A percentile compares a stretch with the other conserved stretches of the same genome.
phyloP scores from a whole-genome alignment of 2,797 vertebrate genomes.

The Cyprinodon diabolis region DNA sequence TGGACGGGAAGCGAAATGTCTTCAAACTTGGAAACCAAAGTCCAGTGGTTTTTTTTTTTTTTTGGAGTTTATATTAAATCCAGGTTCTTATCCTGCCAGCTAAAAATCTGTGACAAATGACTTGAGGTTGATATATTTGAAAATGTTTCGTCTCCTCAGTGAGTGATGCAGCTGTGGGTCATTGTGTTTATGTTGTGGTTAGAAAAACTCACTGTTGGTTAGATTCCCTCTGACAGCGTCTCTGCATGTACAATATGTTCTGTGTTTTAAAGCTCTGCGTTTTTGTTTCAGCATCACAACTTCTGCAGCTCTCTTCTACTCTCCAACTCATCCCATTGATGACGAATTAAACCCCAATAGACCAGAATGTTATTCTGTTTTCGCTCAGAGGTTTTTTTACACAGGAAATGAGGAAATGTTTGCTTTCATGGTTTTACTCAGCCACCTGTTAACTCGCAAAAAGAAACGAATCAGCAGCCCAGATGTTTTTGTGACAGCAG shows the following conservation, averaged over 20 bases:
- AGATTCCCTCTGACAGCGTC: not conserved
- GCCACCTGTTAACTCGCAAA: slow-evolving; percentile 38
- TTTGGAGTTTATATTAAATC: no score
- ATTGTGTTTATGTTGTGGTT: slow-evolving; percentile 4
- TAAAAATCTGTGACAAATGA: no score
- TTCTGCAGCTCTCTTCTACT: not conserved
- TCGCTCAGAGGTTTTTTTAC: slow-evolving; percentile 8
- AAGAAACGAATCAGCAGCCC: slow-evolving; percentile 17
- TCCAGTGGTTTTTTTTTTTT: no score
- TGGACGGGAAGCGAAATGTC: no score
- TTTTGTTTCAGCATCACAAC: not conserved
- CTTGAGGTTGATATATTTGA: no score
- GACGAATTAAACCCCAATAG: not conserved
- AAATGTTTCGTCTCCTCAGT: no score
- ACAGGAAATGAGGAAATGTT: slow-evolving; percentile 60
- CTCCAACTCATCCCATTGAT: not conserved
- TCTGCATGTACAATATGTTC: not conserved
- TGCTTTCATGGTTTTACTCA: slow-evolving; percentile 38
- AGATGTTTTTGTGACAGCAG: not conserved
- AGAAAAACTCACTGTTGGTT: not conserved
- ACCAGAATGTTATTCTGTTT: not conserved
- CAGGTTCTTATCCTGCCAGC: no score
- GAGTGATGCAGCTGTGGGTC: no score
- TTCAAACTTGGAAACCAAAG: no score
- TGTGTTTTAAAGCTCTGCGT: not conserved